These are phyloP conservation scores for Catharus minimus DNA, from an alignment of 2,113 vertebrate species.

Conservation along the genomic window DNA sequence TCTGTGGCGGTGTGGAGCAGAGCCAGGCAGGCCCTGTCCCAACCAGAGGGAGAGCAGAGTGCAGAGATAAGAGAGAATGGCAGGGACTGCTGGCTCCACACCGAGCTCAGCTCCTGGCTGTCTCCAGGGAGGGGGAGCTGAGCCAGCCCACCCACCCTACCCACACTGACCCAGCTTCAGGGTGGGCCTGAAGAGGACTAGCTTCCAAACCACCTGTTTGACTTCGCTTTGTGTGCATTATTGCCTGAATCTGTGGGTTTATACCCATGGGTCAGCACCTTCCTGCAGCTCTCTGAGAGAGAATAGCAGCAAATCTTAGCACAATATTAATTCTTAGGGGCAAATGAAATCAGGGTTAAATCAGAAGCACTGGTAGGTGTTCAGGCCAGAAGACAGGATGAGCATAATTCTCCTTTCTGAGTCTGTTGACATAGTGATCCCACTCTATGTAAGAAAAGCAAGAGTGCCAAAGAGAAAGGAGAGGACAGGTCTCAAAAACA, in stretches of 20 bases:
- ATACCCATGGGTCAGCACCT: fast-evolving
- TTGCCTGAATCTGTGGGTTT: neutral
- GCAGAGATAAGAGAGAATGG: neutral
- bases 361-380: neutral
- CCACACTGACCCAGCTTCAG: fast-evolving
- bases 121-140: fast-evolving
- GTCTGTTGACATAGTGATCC: neutral
- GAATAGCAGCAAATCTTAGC: fast-evolving
- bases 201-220: neutral
- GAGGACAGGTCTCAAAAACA: neutral
- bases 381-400: neutral
- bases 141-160: neutral
- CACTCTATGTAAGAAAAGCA: neutral
- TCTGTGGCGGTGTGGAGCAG: fast-evolving
- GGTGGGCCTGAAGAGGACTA: neutral
- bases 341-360: neutral
- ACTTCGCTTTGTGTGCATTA: fast-evolving
- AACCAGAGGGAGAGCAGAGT: neutral
- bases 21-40: neutral
- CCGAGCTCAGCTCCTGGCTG: fast-evolving
- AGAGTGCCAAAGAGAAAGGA: neutral
- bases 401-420: neutral
- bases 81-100: fast-evolving
- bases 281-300: neutral
- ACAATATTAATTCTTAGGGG: neutral